Evolutionary conservation across 2,888 invertebrate species (phyloP), one percentile per base, ranked within the genome.

Genomic region (Mesochorus sp.): DNA sequence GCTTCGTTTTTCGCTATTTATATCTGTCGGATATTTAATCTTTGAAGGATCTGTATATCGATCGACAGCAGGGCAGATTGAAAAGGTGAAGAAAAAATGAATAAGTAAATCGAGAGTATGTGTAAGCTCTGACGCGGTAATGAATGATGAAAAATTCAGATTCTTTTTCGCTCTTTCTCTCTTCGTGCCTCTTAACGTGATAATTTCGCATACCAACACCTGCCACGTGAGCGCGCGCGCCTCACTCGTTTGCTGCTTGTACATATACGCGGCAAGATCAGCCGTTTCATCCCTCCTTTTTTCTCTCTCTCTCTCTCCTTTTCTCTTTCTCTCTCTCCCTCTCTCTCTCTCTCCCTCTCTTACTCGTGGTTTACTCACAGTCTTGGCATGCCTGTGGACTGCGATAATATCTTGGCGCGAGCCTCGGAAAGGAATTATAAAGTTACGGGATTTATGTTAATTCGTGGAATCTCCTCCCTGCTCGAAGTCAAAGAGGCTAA

Each of bases 371-470:
- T 80, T 76, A 71, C 84, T 81, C 74, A n/a, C n/a, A 34, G 53
- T 61, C 67, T 47, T 44, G 76, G 68, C 68, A 64, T 68, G 68
- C 42, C 73, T 51, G n/a, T n/a, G 62, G 31, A 49, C 79, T n/a
- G n/a, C 84, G 89, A 89, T 89, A 83, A 85, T 88, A 89, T 89
- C 89, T 87, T 76, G 80, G 78, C 83, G 81, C 84, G 84, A 82
- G 81, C 85, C 83, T 80, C 84, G 37, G 51, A 19, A 57, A 37
- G 70, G 88, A 88, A 88, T 89, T 88, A 87, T 89, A 87, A 89
- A 88, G 86, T 85, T 85, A 82, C 78, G 82, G 86, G 86, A 87
- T 87, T 88, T 88, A 88, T 86, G 88, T 87, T 85, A 86, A 88
- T 88, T 88, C 87, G 83, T 83, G 85, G 86, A 87, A 88, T 86